A percentile compares a stretch with the other conserved stretches of the same genome.
phyloP scores from a whole-genome alignment of 2,797 vertebrate species.

The Harpagifer antarcticus region DNA sequence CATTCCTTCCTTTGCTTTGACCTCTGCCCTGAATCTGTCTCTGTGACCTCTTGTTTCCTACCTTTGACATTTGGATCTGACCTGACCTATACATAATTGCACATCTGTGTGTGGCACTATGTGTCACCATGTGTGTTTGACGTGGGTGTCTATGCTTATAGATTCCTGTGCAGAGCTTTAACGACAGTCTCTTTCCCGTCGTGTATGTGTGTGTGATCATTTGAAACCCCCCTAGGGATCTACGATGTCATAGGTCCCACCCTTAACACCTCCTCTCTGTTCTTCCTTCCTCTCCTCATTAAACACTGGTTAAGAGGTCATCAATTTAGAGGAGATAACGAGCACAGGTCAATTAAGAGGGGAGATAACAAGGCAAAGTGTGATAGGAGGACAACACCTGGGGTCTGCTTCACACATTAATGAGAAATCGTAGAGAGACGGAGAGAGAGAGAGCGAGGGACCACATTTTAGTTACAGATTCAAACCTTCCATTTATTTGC shows the following conservation, averaged over 20 bases:
- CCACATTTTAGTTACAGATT: constrained; percentile 9
- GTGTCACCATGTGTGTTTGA: background rate
- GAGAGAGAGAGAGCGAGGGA: background rate
- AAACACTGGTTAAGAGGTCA: constrained; percentile 59
- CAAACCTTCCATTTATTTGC: background rate
- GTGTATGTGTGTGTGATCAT: constrained; percentile 7
- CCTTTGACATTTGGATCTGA: constrained; percentile 37
- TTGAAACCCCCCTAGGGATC: constrained; percentile 16
- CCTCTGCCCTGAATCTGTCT: constrained; percentile 28
- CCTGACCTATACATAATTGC: constrained; percentile 40
- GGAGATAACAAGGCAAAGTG: constrained; percentile 67
- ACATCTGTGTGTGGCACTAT: constrained; percentile 9
- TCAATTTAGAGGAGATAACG: constrained; percentile 66
- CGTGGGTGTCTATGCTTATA: background rate
- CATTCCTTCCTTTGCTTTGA: background rate
- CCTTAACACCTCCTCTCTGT: constrained; percentile 56
- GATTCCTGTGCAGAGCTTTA: background rate
- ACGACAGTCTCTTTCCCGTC: background rate
- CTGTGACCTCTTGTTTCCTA: constrained; percentile 31
- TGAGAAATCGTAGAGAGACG: constrained; percentile 40
- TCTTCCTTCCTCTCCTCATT: constrained; percentile 59
- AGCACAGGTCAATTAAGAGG: constrained; percentile 74
- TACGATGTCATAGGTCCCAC: constrained; percentile 47
- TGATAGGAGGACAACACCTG: constrained; percentile 54
- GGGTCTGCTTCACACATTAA: constrained; percentile 63